Evolutionary conservation across 2,113 vertebrate species (phyloP), one percentile per base, ranked within the genome.

Genomic region (Aplodontia rufa): DNA sequence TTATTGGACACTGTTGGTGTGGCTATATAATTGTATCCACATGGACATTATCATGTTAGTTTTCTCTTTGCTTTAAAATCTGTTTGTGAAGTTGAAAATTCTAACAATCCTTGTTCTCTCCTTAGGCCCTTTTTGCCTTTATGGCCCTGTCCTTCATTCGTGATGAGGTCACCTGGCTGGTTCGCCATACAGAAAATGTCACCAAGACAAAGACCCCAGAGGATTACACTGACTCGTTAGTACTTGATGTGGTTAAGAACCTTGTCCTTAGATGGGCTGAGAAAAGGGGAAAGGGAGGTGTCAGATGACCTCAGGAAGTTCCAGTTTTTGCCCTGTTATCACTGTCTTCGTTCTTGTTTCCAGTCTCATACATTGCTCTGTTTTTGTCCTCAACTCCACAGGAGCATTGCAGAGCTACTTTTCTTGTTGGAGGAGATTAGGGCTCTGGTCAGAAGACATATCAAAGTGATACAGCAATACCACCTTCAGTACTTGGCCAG

Each of bases 91-190:
- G 45, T 89, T 79, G 51, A 91, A 93, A 71, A 87, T 92, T 89
- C 83, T 96, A 51, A 87, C 53, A 62, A 49, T 30, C 24, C 8
- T 51, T 16, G 49, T 91, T 47, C 49, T 79, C 47, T 47, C 74
- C 90, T 30, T 97, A 99, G 99, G 99, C 98, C 2, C 97, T 99
- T 82, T 99, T 98, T 74, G 98, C 99, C 97, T 99, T 99, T 97
- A 99, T 99, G 99, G 99, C 99, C 1, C 97, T 99, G 92, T 99
- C 99, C 0, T 99, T 99, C 95, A 99, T 99, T 97, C 99, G 99
- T 69, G 99, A 99, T 83, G 99, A 99, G 93, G 98, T 99, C 62
- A 98, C 98, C 90, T 99, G 99, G 99, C 98, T 99, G 20, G 98
- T 98, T 90, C 98, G 99, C 1, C 99, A 99, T 75, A 97, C 98